These are phyloP conservation scores for Catharus fuscescens DNA, from an alignment of 2,113 vertebrate species.

Conservation along the genomic window DNA sequence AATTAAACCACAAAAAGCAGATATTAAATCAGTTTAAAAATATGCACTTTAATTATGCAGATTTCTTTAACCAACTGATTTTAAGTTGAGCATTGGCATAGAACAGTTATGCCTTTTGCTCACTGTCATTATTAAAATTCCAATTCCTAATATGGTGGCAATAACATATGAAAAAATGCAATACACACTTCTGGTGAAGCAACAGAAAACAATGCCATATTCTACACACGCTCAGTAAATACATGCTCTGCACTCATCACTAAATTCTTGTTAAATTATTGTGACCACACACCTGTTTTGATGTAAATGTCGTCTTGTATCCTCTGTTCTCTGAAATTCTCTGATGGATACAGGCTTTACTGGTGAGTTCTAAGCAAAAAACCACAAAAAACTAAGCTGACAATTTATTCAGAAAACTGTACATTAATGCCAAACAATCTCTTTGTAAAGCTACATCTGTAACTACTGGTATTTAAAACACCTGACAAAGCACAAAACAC, in stretches of 20 bases:
- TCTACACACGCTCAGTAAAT: neutral
- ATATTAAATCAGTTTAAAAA: neutral
- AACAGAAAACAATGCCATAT: neutral
- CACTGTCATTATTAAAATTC: neutral
- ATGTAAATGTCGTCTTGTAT: constrained; percentile 75
- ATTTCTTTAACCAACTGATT: neutral
- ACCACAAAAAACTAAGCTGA: neutral
- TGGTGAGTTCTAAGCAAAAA: constrained; percentile 80
- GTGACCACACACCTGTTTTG: constrained; percentile 79
- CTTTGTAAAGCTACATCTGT: neutral
- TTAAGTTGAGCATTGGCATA: neutral
- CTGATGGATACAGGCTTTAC: constrained; percentile 71
- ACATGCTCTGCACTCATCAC: neutral
- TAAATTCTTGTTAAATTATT: neutral
- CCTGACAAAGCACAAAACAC: neutral
- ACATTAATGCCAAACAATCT: neutral
- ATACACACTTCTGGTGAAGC: neutral
- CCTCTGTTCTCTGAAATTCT: constrained; percentile 81
- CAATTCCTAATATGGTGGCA: neutral
- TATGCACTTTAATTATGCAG: neutral
- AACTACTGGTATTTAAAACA: neutral
- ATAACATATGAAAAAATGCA: neutral
- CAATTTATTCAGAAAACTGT: neutral
- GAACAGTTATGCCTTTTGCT: neutral
- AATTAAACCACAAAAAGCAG: neutral